Percentiles rank a stretch among this genome's conserved stretches.
Conservation (phyloP, 2,797 vertebrate genomes). For the Pachyuromys duprasi region DNA sequence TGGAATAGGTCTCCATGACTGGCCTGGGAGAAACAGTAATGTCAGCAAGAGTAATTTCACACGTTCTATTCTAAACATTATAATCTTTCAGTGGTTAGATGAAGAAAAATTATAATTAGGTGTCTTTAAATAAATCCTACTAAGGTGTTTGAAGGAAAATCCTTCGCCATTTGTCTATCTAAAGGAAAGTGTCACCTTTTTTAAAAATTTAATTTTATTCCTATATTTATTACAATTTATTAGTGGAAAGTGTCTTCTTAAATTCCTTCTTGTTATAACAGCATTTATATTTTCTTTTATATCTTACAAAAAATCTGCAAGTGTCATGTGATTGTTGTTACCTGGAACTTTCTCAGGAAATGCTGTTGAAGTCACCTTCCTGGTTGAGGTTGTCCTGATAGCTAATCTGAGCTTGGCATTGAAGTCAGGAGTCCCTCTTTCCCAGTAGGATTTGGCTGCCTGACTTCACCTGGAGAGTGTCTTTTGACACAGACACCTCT, state of each 20-base stretch:
- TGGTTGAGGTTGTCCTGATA: no score
- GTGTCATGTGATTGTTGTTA: background rate
- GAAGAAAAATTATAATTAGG: background rate
- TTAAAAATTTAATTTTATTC: no score
- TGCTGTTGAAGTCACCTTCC: no score
- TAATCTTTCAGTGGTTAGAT: background rate
- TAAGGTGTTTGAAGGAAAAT: background rate
- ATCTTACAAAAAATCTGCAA: background rate
- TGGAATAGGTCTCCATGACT: background rate
- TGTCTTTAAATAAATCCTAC: background rate
- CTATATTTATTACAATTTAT: no score
- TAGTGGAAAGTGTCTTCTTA: background rate
- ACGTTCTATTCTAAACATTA: background rate
- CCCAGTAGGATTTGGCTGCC: no score
- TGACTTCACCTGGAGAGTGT: no score
- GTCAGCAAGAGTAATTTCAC: background rate
- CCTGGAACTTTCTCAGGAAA: background rate
- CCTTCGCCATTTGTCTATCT: no score
- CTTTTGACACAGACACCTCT: no score
- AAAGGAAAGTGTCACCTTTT: no score
- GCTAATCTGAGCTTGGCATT: no score
- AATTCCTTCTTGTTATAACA: background rate
- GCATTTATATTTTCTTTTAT: background rate
- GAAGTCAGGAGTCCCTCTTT: no score
- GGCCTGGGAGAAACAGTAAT: background rate